Conservation (phyloP, 2,888 invertebrate species). For the Pogonocherus hispidulus region DNA sequence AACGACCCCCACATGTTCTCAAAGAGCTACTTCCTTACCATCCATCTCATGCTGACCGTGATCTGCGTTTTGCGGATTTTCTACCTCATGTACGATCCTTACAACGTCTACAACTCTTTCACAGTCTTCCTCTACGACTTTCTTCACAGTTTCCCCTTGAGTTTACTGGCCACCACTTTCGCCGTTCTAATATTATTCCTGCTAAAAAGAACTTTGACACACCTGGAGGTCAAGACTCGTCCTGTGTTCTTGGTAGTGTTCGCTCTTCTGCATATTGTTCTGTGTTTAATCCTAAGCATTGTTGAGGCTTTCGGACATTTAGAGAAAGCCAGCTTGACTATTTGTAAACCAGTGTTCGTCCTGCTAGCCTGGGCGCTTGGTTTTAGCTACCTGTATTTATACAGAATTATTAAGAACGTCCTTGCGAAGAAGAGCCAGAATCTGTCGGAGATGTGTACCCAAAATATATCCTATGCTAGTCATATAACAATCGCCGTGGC, state of each 20-base stretch:
- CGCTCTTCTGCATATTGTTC: constrained; percentile 82
- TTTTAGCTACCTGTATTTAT: constrained; percentile 87
- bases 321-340: constrained; percentile 72
- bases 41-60: constrained; percentile 85
- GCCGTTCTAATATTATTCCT: constrained; percentile 89
- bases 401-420: constrained; percentile 82
- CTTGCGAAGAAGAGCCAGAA: constrained; percentile 84
- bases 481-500: constrained; percentile 92
- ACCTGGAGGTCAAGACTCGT: constrained; percentile 79
- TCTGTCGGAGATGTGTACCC: constrained; percentile 81
- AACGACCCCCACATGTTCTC: constrained; percentile 89
- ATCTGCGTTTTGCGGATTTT: constrained; percentile 88
- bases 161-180: constrained; percentile 90
- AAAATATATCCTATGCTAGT: constrained; percentile 88
- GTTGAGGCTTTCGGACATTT: constrained; percentile 73
- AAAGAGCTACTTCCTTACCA: constrained; percentile 88
- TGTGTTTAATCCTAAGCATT: constrained; percentile 88
- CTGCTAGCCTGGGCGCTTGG: constrained; percentile 88
- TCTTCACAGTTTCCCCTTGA: constrained; percentile 87
- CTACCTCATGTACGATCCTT: constrained; percentile 92
- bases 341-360: constrained; percentile 89
- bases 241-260: constrained; percentile 85
- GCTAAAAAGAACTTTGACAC: constrained; percentile 80
- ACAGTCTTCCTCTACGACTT: constrained; percentile 85
- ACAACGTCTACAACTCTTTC: constrained; percentile 87